Evolutionary conservation across 2,797 vertebrate species (phyloP), one percentile per base, ranked within the genome.

Genomic region (Pseudopleuronectes americanus): DNA sequence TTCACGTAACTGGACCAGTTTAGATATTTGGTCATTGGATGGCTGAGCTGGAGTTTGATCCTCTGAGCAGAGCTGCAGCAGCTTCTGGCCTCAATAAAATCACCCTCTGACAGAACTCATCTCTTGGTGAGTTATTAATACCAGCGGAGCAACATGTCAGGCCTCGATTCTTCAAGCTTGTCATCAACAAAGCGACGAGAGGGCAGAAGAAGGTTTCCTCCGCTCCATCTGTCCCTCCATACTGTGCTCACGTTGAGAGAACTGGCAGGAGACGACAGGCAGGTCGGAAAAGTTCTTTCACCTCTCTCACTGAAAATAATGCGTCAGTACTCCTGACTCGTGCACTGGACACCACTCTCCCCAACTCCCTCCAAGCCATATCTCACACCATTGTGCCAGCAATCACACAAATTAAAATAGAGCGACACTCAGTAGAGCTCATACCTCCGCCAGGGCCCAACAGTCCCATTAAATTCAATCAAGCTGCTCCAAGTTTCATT

Each of bases 61-160:
- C 84, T 88, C 76, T 79, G 86, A 91, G 87, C 84, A 0, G 54
- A 81, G 79, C 72, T 84, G 79, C 79, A 77, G 81, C 84, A 86
- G 87, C 84, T 85, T 90, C 84, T 65, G 86, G 85, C 87, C 87
- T 90, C 78, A 87, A 87, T 88, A 87, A 87, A 86, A 88, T 81
- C 77, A 48, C 43, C 78, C 72, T 87, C 80, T 88, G 87, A 91
- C 90, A 89, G 89, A 87, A 88, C 83, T 81, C 80, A 86, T 89
- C 81, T 85, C 84, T 79, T 38, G 52, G 53, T 72, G 86, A 79
- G 88, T 90, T 93, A 92, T 91, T 91, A 91, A 90, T 91, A 93
- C 84, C 86, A 87, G 75, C 81, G 55, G 82, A 85, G 83, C 75
- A 82, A 86, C 86, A 87, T 87, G 87, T 87, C 87, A 80, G 88